Conservation (phyloP, 2,888 invertebrate species). For the Caenorhabditis sp. region DNA sequence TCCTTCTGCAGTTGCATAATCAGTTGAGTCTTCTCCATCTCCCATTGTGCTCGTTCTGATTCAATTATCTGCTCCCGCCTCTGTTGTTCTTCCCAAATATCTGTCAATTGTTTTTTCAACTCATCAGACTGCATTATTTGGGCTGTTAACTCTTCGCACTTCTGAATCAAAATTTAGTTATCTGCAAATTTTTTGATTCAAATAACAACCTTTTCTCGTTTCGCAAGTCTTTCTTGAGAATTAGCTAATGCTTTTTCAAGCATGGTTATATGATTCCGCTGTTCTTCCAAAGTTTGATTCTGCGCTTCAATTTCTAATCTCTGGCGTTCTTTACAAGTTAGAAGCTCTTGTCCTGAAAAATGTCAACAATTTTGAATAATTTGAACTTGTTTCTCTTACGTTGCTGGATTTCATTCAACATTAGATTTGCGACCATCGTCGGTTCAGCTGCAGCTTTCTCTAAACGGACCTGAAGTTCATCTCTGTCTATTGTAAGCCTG, state of each 20-base stretch:
- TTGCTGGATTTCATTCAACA: slow-evolving; percentile 45
- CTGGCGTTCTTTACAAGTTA: slow-evolving; percentile 87
- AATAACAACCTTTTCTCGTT: slow-evolving; percentile 56
- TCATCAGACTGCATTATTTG: slow-evolving; percentile 28
- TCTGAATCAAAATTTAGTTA: slow-evolving; percentile 25
- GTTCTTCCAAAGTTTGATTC: slow-evolving; percentile 87
- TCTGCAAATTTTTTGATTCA: not conserved
- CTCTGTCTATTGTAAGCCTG: slow-evolving; percentile 50
- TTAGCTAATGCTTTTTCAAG: slow-evolving; percentile 88
- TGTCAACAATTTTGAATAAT: too few relatives aligned
- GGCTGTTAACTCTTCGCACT: slow-evolving; percentile 44
- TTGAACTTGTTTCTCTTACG: slow-evolving; percentile 8
- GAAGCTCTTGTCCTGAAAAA: slow-evolving; percentile 83
- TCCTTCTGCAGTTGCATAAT: slow-evolving; percentile 58
- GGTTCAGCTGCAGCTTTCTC: slow-evolving; percentile 38
- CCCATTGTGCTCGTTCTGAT: slow-evolving; percentile 81
- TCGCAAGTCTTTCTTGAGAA: slow-evolving; percentile 86
- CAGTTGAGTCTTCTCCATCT: slow-evolving; percentile 82
- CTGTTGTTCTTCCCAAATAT: slow-evolving; percentile 36
- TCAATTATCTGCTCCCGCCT: slow-evolving; percentile 78
- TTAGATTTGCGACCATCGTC: slow-evolving; percentile 39
- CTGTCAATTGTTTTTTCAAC: slow-evolving; percentile 44
- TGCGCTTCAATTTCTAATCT: slow-evolving; percentile 90
- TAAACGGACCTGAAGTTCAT: slow-evolving; percentile 44
- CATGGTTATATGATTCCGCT: slow-evolving; percentile 89